These are phyloP conservation scores for Coregonus sp. DNA, from an alignment of 2,797 vertebrate species.

Conservation along the genomic window DNA sequence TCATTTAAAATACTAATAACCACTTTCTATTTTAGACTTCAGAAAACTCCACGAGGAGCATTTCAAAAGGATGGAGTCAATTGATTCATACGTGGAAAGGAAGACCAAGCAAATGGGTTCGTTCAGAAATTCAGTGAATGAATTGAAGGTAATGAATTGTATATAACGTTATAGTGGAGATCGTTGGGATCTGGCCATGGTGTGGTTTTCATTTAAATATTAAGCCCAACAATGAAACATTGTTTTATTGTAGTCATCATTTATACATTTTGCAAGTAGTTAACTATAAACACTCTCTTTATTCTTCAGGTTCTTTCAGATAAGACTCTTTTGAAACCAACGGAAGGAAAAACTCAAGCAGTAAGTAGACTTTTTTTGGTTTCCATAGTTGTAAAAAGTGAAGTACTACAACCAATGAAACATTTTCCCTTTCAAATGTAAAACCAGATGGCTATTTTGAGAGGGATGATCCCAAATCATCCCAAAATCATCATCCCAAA, in stretches of 20 bases:
- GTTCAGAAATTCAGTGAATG: conserved; percentile 67
- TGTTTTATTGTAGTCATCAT: no score
- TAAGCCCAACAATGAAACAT: no score
- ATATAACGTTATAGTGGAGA: not conserved
- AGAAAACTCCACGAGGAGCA: conserved; percentile 91
- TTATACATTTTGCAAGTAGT: no score
- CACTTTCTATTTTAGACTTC: conserved; percentile 78
- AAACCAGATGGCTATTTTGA: not conserved
- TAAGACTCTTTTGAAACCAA: conserved; percentile 49
- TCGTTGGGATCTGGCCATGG: no score
- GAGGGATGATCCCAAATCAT: not conserved
- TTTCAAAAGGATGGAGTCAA: conserved; percentile 95
- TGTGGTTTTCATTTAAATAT: no score
- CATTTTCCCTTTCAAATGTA: not conserved
- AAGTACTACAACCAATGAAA: not conserved
- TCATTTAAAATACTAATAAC: not conserved
- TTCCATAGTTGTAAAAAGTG: not conserved
- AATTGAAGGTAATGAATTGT: conserved; percentile 78
- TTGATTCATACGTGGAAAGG: conserved; percentile 87
- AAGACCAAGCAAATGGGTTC: conserved; percentile 80
- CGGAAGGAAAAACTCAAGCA: conserved; percentile 47
- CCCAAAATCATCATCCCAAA: no score
- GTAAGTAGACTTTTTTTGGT: conserved; percentile 43
- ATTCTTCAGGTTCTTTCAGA: conserved; percentile 62
- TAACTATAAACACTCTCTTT: not conserved